Base-by-base conservation (phyloP, 2,888 invertebrate species). In the Dorcus hopei region DNA sequence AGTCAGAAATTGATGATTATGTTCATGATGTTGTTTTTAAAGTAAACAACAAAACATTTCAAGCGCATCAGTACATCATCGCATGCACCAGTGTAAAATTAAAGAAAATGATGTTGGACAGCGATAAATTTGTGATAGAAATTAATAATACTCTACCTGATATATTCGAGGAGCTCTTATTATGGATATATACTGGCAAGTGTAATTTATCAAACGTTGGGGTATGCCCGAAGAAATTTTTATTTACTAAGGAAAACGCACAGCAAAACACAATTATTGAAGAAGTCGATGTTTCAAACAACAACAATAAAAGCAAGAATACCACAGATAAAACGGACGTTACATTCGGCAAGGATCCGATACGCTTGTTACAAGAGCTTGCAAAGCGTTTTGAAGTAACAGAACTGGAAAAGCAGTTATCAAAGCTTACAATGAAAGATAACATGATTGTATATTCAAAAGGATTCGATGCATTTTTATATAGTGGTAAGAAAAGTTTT, bases 1-100 rank as follows among this genome's bases (percentile, higher is more conserved):
- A 59, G 38, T 47, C 86, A 0, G 79, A 83, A 41, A 84, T 85
- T 59, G 81, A 81, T 49, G 93, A 93, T 74, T 74, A 82, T 8
- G 79, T 92, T 9, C 89, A 91, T 71, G 93, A 94, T 74, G 80
- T 91, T 0, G 75, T 87, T 7, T 85, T 93, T 68, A 83, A 85
- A 81, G 86, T 86, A 50, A 86, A 85, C 33, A 75, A 80, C 53
- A 82, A 82, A 65, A 74, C 74, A 2, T 90, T 86, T 77, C 84
- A 88, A 0, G 90, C 87, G 0, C 93, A 94, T 75, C 85, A 84
- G 65, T 91, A 84, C 74, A 85, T 94, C 52, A 74, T 93, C 0
- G 85, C 86, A 0, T 82, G 82, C 0, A 81, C 83, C 62, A 87
- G 88, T 59, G 82, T 86, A 6, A 83, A 83, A 16, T 81, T 93